Percentiles rank a stretch among this genome's conserved stretches.
phyloP scores from a whole-genome alignment of 2,888 invertebrate genomes.

The Barypeithes pellucidus region DNA sequence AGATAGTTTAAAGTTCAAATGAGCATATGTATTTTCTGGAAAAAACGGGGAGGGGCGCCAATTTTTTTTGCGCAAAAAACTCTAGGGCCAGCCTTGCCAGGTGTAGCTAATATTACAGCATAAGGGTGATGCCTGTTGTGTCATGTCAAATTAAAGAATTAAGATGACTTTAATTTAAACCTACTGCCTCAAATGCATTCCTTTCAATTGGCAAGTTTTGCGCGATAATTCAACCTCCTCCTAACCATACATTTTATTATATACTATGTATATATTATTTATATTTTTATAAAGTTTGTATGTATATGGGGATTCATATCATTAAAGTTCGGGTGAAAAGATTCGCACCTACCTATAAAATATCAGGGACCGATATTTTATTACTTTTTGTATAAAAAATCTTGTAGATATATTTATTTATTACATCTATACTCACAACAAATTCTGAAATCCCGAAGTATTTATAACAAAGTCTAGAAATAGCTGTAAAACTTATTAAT shows the following conservation, averaged over 20 bases:
- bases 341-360: slow-evolving; percentile 56
- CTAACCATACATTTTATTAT: slow-evolving; percentile 52
- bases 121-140: neutral
- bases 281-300: slow-evolving; percentile 54
- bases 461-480: slow-evolving; percentile 64
- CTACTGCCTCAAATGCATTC: slow-evolving; percentile 48
- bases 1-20: too few relatives aligned
- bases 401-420: slow-evolving; percentile 71
- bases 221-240: slow-evolving; percentile 33
- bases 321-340: slow-evolving; percentile 59
- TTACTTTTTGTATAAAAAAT: slow-evolving; percentile 68
- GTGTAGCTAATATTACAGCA: too few relatives aligned
- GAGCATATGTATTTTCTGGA: too few relatives aligned
- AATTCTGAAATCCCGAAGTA: slow-evolving; percentile 64
- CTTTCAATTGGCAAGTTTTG: slow-evolving; percentile 45
- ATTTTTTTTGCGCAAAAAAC: too few relatives aligned
- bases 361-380: slow-evolving; percentile 68
- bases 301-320: slow-evolving; percentile 34
- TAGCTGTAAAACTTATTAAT: slow-evolving; percentile 67
- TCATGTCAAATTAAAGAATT: neutral
- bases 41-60: too few relatives aligned
- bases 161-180: slow-evolving; percentile 3
- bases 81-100: too few relatives aligned
- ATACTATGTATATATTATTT: slow-evolving; percentile 60
- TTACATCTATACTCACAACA: slow-evolving; percentile 72